Base-by-base conservation (phyloP, 2,797 vertebrate genomes). In the Xiphorhynchus erythropygius region DNA sequence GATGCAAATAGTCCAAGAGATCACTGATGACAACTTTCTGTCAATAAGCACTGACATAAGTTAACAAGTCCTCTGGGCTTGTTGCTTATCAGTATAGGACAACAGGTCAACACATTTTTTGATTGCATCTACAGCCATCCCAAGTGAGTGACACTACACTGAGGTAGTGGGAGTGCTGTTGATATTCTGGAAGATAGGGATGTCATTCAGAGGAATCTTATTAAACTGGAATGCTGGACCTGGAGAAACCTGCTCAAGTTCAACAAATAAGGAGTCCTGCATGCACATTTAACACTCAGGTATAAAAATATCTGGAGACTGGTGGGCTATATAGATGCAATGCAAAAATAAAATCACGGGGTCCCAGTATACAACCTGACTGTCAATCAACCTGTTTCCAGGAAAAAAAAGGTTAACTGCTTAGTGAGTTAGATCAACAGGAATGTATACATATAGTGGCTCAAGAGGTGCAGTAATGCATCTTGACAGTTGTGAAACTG, bases 111-210 rank as follows among this genome's bases (percentile, higher is more conserved):
- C 22, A 9, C 1, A 9, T 13, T 17, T 49, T 68, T 64, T 37
- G 12, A 5, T 10, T 42, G 16, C 13, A 18, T 35, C 17, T 50
- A 7, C 23, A 50, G 17, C 18, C n/a, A 70, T 55, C 10, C 30
- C 27, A n/a, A 64, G 6, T 1, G 0, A n/a, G 10, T 68, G 28
- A 18, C 10, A 28, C 28, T 60, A 13, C 10, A 6, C 1, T 44
- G 7, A 56, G 13, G 18, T 2, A 1, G 10, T 4, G 5, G 4
- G 3, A 69, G 2, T 37, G 5, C 16, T 79, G 25, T 23, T 1
- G 0, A 13, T 80, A 21, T 42, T 69, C 39, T 64, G 71, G 13
- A 62, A 8, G 7, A 30, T 9, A 50, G 7, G 4, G 4, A 25
- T 63, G 8, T 1, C 23, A 7, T 76, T 73, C 46, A 73, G 25